Evolutionary conservation across 2,113 vertebrate genomes (phyloP).

Genomic region (Felis catus): DNA sequence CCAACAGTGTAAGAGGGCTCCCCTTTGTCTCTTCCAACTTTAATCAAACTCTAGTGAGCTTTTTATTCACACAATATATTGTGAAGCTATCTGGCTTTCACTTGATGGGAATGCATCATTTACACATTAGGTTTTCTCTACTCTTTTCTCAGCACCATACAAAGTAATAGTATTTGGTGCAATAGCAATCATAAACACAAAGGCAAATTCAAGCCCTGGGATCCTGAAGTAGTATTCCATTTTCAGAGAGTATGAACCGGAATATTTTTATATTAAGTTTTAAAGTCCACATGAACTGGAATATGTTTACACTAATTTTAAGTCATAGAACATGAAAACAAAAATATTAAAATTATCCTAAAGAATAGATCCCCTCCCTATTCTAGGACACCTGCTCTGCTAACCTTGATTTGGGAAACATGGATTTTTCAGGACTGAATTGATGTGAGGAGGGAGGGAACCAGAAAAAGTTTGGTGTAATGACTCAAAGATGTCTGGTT

Average conservation of each 20-base stretch:
- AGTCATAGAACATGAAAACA: constrained; percentile 8
- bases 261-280: neutral
- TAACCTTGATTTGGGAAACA: neutral
- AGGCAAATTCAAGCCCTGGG: neutral
- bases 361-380: neutral
- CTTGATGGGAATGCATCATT: neutral
- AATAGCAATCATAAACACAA: neutral
- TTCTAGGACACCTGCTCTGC: neutral
- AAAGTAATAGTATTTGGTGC: neutral
- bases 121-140: neutral
- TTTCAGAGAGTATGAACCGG: neutral
- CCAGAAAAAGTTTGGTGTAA: neutral
- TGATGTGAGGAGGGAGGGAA: neutral
- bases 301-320: neutral
- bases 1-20: no score
- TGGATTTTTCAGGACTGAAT: neutral
- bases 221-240: neutral
- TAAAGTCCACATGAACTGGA: neutral
- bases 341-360: neutral
- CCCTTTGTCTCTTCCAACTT: neutral
- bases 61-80: neutral
- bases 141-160: neutral
- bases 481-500: neutral
- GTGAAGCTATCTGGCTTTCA: neutral
- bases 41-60: neutral